Conservation (phyloP, 2,888 invertebrate genomes). For the Gandaritis pyraliata region DNA sequence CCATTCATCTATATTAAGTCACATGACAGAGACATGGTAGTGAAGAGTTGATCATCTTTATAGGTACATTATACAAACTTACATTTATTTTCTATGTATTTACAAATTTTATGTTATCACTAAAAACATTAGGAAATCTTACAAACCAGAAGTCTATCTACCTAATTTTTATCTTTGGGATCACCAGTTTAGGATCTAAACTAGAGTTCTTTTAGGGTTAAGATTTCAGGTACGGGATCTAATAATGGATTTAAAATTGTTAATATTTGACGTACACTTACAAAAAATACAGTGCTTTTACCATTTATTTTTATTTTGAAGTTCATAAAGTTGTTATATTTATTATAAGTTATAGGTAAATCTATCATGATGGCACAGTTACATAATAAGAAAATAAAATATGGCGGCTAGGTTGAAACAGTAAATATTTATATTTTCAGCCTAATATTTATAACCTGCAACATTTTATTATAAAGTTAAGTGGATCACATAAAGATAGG, state of each 20-base stretch:
- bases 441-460: not conserved
- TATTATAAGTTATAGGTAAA: not conserved
- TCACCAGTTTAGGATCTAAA: conserved; percentile 53
- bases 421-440: conserved; percentile 6
- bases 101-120: conserved; percentile 26
- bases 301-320: too few species aligned
- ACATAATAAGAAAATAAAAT: conserved; percentile 2
- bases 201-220: conserved; percentile 49
- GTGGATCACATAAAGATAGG: conserved; percentile 5
- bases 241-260: conserved; percentile 28
- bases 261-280: not conserved
- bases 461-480: conserved; percentile 5
- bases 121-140: conserved; percentile 33
- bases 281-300: not conserved
- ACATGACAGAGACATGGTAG: too few species aligned
- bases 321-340: too few species aligned
- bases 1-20: too few species aligned
- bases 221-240: conserved; percentile 61
- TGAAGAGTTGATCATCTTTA: too few species aligned
- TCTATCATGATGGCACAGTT: conserved; percentile 17
- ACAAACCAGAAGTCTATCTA: conserved; percentile 46
- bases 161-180: conserved; percentile 65
- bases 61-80: too few species aligned
- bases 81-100: conserved; percentile 1
- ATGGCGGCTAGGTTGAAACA: conserved; percentile 9